phyloP scores from a whole-genome alignment of 2,113 vertebrate species.

The Panurus biarmicus region DNA sequence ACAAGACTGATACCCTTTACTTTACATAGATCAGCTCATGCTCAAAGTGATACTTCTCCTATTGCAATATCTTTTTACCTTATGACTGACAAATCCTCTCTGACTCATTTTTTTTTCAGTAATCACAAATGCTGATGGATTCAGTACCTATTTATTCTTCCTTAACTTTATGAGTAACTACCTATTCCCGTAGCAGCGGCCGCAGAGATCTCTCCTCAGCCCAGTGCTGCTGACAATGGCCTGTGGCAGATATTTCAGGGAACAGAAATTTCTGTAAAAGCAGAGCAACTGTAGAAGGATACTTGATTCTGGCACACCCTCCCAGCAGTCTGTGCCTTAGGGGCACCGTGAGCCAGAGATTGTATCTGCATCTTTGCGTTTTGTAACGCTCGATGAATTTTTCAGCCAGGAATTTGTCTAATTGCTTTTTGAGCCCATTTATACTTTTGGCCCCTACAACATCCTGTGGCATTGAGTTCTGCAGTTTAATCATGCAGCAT shows the following conservation, averaged over 20 bases:
- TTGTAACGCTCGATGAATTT: conserved; percentile 60
- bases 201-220: neutral
- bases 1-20: neutral
- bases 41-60: neutral
- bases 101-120: neutral
- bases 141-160: neutral
- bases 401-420: conserved; percentile 63
- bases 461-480: conserved; percentile 50
- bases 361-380: conserved; percentile 52
- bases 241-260: neutral
- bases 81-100: neutral
- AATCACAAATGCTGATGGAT: neutral
- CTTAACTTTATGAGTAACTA: neutral
- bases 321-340: conserved; percentile 50
- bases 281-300: neutral
- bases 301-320: conserved; percentile 48
- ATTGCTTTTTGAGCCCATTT: conserved; percentile 53
- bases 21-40: neutral
- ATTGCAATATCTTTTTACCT: neutral
- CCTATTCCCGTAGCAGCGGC: neutral
- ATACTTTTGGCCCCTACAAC: conserved; percentile 38
- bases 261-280: neutral
- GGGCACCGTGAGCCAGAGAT: conserved; percentile 37
- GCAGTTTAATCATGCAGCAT: neutral
- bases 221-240: neutral